These are phyloP conservation scores for Seriola quinqueradiata DNA, from an alignment of 2,113 vertebrate species.

Conservation along the genomic window DNA sequence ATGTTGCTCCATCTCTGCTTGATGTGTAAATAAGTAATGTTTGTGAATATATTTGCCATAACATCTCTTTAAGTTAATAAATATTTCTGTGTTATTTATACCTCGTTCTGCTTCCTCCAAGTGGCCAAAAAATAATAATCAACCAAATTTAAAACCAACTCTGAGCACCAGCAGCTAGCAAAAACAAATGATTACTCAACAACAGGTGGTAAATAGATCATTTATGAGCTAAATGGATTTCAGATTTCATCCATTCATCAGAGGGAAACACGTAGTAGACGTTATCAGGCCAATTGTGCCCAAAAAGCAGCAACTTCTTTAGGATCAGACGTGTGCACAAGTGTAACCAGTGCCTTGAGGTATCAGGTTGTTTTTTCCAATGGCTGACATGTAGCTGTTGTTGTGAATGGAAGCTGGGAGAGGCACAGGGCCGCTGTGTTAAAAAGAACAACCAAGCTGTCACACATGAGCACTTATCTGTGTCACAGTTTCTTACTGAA, in stretches of 20 bases:
- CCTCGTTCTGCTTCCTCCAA: neutral
- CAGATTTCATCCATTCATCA: constrained; percentile 34
- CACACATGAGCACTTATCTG: constrained; percentile 58
- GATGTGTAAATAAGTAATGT: neutral
- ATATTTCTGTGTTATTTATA: neutral
- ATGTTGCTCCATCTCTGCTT: neutral
- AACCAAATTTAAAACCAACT: neutral
- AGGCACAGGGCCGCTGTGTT: constrained; percentile 27
- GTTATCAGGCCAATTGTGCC: constrained; percentile 38
- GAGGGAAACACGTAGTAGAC: constrained; percentile 6
- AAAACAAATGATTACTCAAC: neutral
- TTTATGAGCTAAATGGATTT: neutral
- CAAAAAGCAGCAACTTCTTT: constrained; percentile 17
- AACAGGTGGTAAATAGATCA: constrained; percentile 24
- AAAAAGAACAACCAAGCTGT: constrained; percentile 60
- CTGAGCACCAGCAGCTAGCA: neutral
- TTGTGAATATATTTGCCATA: neutral
- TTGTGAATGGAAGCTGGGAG: constrained; percentile 31
- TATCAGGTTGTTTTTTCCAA: constrained; percentile 29
- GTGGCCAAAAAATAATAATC: neutral
- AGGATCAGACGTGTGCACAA: constrained; percentile 18
- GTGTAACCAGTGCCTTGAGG: constrained; percentile 13
- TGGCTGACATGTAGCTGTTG: constrained; percentile 42
- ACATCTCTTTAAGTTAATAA: neutral
- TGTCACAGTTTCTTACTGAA: constrained; percentile 52